phyloP scores from a whole-genome alignment of 2,797 vertebrate species.

The Rhynchonycteris naso region DNA sequence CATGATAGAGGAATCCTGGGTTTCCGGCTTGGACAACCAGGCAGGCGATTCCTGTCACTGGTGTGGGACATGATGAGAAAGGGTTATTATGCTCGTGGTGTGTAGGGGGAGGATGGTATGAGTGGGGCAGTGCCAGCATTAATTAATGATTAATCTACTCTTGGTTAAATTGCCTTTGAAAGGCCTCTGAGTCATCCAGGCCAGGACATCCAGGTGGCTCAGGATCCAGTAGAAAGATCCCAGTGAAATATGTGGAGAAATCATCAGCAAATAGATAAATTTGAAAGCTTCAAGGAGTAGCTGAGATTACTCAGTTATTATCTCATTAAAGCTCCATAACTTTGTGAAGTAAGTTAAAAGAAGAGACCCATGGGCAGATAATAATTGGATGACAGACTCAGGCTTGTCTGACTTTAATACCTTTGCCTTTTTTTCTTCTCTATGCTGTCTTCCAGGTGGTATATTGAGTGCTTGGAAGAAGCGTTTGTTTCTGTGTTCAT shows the following conservation, averaged over 20 bases:
- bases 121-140: neutral
- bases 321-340: constrained; percentile 39
- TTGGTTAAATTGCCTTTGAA: neutral
- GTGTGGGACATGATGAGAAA: neutral
- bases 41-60: neutral
- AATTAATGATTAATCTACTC: neutral
- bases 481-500: neutral
- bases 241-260: neutral
- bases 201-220: neutral
- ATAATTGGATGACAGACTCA: constrained; percentile 56
- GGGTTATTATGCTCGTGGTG: neutral
- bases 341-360: constrained; percentile 46
- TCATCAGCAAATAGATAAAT: neutral
- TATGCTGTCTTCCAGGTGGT: neutral
- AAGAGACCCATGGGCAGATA: neutral
- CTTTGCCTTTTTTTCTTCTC: neutral
- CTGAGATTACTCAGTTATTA: constrained; percentile 41
- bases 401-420: constrained; percentile 45
- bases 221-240: neutral
- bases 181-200: neutral
- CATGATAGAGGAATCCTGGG: neutral
- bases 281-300: neutral
- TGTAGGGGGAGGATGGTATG: neutral
- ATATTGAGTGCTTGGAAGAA: neutral
- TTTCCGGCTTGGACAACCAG: neutral